A percentile compares a stretch with the other conserved stretches of the same genome.
Conservation (phyloP, 2,888 invertebrate species). For the Philereme transversata region DNA sequence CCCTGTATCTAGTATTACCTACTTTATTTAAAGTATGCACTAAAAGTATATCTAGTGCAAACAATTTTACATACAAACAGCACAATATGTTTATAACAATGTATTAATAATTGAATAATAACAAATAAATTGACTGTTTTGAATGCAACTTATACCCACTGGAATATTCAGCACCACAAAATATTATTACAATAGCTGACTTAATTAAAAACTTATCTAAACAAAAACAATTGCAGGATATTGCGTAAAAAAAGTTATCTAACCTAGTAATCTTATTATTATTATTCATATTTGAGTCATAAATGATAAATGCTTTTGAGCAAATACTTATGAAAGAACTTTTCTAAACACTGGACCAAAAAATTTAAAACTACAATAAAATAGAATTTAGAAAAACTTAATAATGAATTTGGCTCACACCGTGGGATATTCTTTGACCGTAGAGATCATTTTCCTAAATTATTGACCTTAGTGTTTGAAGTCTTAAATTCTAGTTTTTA, state of each 20-base stretch:
- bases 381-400: constrained; percentile 39
- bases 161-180: constrained; percentile 28
- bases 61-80: too few relatives aligned
- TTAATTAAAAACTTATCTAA: constrained; percentile 11
- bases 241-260: constrained; percentile 12
- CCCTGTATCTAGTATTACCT: too few relatives aligned
- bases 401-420: constrained; percentile 35
- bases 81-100: constrained; percentile 2
- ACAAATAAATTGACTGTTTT: constrained; percentile 27
- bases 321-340: constrained; percentile 36
- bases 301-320: constrained; percentile 45
- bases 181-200: constrained; percentile 8
- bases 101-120: constrained; percentile 32
- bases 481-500: constrained; percentile 9
- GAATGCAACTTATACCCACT: constrained; percentile 22
- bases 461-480: constrained; percentile 9
- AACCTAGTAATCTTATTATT: too few relatives aligned
- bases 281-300: constrained; percentile 27
- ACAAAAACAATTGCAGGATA: constrained; percentile 19
- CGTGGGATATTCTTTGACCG: constrained; percentile 36
- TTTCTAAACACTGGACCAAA: constrained; percentile 21
- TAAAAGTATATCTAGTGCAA: too few relatives aligned
- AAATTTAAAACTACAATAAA: constrained; percentile 18
- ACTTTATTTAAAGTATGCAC: too few relatives aligned
- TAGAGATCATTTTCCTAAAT: constrained; percentile 35